Base-by-base conservation (phyloP, 2,888 invertebrate species). In the Horisme vitalbata region DNA sequence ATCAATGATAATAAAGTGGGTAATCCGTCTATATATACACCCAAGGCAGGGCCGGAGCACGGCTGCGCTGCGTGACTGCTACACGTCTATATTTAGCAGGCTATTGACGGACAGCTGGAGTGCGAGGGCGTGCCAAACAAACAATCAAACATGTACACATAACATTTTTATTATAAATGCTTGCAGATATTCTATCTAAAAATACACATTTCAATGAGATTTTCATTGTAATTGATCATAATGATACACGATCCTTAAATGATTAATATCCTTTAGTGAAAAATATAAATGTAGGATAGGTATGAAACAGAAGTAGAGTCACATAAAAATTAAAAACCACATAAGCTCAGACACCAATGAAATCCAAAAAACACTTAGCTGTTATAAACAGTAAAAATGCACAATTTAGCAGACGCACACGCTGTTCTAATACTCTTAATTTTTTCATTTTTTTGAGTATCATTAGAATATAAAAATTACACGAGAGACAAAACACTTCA, bases 51-150 rank as follows among this genome's bases (percentile, higher is more conserved):
- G 20, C 36, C 13, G 13, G 24, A 32, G 35, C 59, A 52, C 45
- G 52, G 36, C 36, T 4, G 34, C 33, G 39, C 49, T 38, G 53
- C 55, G 51, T 50, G 59, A 23, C 45, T 23, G 46, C 44, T 37
- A 27, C 41, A 20, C 8, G 28, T 26, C 43, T 59, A 59, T 55
- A 52, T 44, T 33, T 57, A 59, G 52, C 57, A 12, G 23, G 18
- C 50, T 57, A 57, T 50, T 70, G 75, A 68, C 63, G 63, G 68
- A 59, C 62, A 59, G 70, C 73, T 65, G 73, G 71, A 75, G 71
- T 74, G 73, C 73, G 73, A 57, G 71, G 77, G 75, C 75, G 73
- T 63, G 65, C 65, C 68, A 78, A 72, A 79, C 71, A 79, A 80
- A 78, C 76, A 71, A 68, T 69, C 65, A 64, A 65, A 68, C 48